Conservation (phyloP, 1,140 invertebrate species). For the Leucophenga varia region DNA sequence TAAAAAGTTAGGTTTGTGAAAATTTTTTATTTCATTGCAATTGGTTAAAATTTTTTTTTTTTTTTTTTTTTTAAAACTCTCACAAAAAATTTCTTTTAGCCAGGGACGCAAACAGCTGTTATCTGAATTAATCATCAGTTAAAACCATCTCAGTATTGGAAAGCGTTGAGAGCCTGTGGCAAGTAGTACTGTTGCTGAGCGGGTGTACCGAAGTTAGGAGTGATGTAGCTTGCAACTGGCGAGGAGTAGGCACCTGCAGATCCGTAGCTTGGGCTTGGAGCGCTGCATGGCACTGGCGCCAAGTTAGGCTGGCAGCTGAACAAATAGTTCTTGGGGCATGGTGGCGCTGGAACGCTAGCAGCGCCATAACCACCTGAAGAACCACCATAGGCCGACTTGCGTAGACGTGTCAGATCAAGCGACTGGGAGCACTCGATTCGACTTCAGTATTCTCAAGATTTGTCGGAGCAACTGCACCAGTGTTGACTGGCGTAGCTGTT, state of each 20-base stretch:
- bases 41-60: too few species aligned
- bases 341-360: constrained; percentile 31
- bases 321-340: constrained; percentile 50
- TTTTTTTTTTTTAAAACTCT: too few species aligned
- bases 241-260: constrained; percentile 37
- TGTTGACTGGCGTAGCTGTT: constrained; percentile 23
- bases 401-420: constrained; percentile 43
- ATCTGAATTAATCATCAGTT: too few species aligned
- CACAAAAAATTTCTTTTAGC: too few species aligned
- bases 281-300: constrained; percentile 42
- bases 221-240: constrained; percentile 31
- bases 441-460: constrained; percentile 22
- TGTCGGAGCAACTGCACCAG: constrained; percentile 16
- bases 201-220: constrained; percentile 35
- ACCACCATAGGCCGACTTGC: constrained; percentile 40
- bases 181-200: constrained; percentile 34
- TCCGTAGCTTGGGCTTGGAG: constrained; percentile 30
- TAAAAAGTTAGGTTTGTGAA: too few species aligned
- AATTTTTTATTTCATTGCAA: too few species aligned
- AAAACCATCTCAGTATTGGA: constrained; percentile 29
- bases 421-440: constrained; percentile 19
- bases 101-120: too few species aligned
- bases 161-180: constrained; percentile 29
- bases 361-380: constrained; percentile 34
- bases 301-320: constrained; percentile 52